Conservation (phyloP, 2,797 vertebrate species). For the Myotis planiceps region DNA sequence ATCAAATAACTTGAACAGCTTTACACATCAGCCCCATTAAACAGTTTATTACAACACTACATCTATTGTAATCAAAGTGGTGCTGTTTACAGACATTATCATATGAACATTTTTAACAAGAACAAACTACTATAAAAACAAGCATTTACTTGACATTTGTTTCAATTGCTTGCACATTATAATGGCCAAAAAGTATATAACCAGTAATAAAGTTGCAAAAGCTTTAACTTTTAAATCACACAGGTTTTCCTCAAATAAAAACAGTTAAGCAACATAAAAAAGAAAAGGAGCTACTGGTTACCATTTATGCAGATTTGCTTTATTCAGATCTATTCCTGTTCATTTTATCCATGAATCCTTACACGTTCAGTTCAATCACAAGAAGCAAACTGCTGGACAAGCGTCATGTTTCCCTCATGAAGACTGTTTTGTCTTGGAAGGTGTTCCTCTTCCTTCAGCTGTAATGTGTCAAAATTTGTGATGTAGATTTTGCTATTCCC, state of each 20-base stretch:
- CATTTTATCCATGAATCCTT: constrained; percentile 93
- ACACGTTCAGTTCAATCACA: constrained; percentile 92
- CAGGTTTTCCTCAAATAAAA: constrained; percentile 97
- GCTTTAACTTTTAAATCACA: constrained; percentile 92
- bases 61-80: constrained; percentile 97
- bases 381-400: constrained; percentile 93
- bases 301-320: constrained; percentile 95
- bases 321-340: constrained; percentile 93
- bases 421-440: constrained; percentile 89
- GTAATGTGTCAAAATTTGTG: constrained; percentile 99
- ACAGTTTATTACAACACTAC: constrained; percentile 99
- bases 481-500: constrained; percentile 99
- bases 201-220: constrained; percentile 93
- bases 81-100: constrained; percentile 97
- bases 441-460: constrained; percentile 97
- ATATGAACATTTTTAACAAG: constrained; percentile 92
- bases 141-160: constrained; percentile 92
- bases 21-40: constrained; percentile 96
- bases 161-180: constrained; percentile 94
- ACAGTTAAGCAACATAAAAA: constrained; percentile 96
- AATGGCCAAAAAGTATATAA: constrained; percentile 92
- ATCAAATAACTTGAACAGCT: constrained; percentile 93
- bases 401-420: constrained; percentile 90
- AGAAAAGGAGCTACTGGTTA: constrained; percentile 94
- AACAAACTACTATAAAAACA: constrained; percentile 97